These are phyloP conservation scores for Ormyrus nitidulus DNA, from an alignment of 2,888 invertebrate species.

Conservation along the genomic window DNA sequence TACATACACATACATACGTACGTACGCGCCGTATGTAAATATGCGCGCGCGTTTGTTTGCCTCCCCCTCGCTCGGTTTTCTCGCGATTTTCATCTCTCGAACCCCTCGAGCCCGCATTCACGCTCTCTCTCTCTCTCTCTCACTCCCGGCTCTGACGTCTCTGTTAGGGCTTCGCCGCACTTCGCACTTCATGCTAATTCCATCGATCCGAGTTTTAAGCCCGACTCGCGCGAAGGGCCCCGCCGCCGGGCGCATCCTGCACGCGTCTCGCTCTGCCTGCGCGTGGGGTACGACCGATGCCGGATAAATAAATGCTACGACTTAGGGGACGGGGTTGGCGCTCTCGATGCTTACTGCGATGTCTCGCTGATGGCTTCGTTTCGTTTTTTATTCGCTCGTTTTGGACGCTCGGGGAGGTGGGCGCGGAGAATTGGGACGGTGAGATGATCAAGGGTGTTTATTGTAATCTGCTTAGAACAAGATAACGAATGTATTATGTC, in stretches of 20 bases:
- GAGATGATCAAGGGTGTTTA: no score
- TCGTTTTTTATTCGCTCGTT: no score
- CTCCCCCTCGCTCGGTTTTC: conserved; percentile 4
- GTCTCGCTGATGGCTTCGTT: no score
- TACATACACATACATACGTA: not conserved
- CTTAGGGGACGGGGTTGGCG: no score
- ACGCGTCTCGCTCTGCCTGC: not conserved
- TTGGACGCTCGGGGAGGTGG: no score
- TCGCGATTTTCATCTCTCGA: conserved; percentile 32
- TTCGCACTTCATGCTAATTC: conserved; percentile 69
- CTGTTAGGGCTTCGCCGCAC: conserved; percentile 42
- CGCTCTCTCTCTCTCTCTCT: conserved; percentile 6
- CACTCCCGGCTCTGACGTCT: not conserved
- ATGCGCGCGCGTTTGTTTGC: not conserved
- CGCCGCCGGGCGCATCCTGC: conserved; percentile 1
- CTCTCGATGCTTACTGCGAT: no score
- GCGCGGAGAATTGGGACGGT: no score
- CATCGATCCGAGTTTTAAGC: conserved; percentile 66
- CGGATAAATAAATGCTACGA: conserved; percentile 37
- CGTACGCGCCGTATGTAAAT: not conserved
- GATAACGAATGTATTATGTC: no score
- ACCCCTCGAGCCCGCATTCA: conserved; percentile 47
- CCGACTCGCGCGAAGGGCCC: conserved; percentile 42
- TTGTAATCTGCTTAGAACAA: no score
- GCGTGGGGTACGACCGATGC: not conserved